Base-by-base conservation (phyloP, 2,113 vertebrate genomes). In the Cynocephalus volans region DNA sequence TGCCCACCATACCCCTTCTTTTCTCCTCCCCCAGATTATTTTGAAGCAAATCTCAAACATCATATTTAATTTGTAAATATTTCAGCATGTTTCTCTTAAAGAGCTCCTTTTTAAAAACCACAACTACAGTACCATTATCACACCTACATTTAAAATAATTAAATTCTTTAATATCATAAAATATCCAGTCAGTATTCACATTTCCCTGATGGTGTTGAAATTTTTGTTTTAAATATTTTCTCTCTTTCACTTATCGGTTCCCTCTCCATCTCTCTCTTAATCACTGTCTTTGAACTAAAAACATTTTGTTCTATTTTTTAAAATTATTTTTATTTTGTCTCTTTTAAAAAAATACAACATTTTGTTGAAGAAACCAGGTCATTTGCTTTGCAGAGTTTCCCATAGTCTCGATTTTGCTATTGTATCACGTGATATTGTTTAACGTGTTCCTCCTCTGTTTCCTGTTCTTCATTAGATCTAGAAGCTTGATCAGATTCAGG, bases 121-220 rank as follows among this genome's bases (percentile, higher is more conserved):
- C 11, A 75, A 60, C 36, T 8, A 23, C 13, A 45, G 18, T 45
- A 45, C 45, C 31, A 52, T n/a, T 11, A 67, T 87, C 36, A 88
- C 1, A 58, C 33, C 31, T 72, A 72, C 52, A 90, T 86, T 82
- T 82, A 23, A 92, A 96, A 80, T 13, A 73, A 45, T 54, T n/a
- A 87, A 87, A 70, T 91, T 92, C 21, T 36, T 91, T 67, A 45
- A 69, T 91, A 28, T 62, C 9, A 11, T 80, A 48, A 88, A 60
- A 60, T 88, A 82, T 75, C 9, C 41, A 69, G 19, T 84, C 14
- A 70, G 13, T 80, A 70, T 88, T 73, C 18, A 36, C 6, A 80
- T 83, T 95, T 90, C 18, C n/a, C n/a, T 80, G 45, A 83, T 86
- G 60, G 4, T 83, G 19, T 90, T 67, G 85, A 60, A 64, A 50